Evolutionary conservation across 2,888 invertebrate species (phyloP).

Genomic region (Mermis nigrescens): DNA sequence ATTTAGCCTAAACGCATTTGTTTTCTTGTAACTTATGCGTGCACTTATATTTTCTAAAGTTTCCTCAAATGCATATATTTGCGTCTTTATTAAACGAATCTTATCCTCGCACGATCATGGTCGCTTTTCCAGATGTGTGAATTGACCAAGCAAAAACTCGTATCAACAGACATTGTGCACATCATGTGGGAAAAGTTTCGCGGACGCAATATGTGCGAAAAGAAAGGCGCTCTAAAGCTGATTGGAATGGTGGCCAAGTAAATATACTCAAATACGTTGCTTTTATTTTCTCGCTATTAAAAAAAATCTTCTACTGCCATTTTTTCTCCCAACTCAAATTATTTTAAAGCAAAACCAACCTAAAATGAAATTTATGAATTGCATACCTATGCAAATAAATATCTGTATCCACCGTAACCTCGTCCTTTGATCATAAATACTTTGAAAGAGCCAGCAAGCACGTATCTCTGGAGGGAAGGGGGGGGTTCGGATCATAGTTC

Average conservation of each 20-base stretch:
- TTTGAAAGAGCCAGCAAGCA: too few relatives aligned
- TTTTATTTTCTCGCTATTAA: not conserved
- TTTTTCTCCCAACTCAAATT: too few relatives aligned
- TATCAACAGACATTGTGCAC: constrained; percentile 41
- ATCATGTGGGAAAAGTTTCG: constrained; percentile 59
- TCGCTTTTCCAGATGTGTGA: constrained; percentile 38
- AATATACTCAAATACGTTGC: constrained; percentile 14
- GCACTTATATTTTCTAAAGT: not conserved
- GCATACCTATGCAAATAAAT: too few relatives aligned
- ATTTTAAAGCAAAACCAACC: too few relatives aligned
- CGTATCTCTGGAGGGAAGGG: too few relatives aligned
- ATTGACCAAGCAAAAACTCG: constrained; percentile 43
- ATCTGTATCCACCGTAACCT: too few relatives aligned
- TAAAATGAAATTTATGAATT: too few relatives aligned
- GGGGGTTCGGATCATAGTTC: too few relatives aligned
- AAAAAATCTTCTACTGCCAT: too few relatives aligned
- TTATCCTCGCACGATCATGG: not conserved
- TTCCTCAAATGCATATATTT: not conserved
- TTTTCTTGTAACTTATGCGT: too few relatives aligned
- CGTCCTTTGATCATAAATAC: too few relatives aligned
- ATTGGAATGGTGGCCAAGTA: constrained; percentile 54
- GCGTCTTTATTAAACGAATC: not conserved
- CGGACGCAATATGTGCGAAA: constrained; percentile 42
- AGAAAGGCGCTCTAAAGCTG: constrained; percentile 52
- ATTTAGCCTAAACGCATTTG: too few relatives aligned